phyloP scores from a whole-genome alignment of 2,888 invertebrate species.

The Dinocampus coccinellae region DNA sequence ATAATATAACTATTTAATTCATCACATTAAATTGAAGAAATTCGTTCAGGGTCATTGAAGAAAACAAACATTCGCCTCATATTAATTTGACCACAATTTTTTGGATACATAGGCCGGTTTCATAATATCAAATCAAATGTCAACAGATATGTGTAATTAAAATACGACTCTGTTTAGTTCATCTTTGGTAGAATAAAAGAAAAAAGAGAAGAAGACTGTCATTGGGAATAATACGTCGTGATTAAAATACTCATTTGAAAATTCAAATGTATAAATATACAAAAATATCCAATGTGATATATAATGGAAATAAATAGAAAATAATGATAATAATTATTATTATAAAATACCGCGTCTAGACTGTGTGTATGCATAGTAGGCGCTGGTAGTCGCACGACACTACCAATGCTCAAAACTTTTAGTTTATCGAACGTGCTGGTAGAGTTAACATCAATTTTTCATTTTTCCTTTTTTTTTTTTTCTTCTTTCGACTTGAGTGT shows the following conservation, averaged over 20 bases:
- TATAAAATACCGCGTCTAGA: too few relatives aligned
- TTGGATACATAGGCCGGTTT: background rate
- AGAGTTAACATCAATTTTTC: slow-evolving; percentile 40
- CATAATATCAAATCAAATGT: background rate
- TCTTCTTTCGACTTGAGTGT: background rate
- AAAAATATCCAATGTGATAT: background rate
- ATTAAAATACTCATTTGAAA: background rate
- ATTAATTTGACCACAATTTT: background rate
- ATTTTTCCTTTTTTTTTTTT: background rate
- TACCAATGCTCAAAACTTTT: slow-evolving; percentile 30
- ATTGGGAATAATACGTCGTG: background rate
- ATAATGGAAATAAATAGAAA: background rate
- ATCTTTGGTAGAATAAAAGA: background rate
- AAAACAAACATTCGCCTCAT: background rate
- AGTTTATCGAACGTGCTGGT: slow-evolving; percentile 47
- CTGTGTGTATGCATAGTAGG: slow-evolving; percentile 18
- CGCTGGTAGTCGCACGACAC: slow-evolving; percentile 19
- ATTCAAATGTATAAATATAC: background rate
- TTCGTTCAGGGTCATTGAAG: slow-evolving; percentile 10
- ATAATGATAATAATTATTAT: too few relatives aligned
- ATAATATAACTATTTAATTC: slow-evolving; percentile 1
- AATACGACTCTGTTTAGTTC: background rate
- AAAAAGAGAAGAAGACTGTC: background rate
- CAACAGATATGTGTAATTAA: background rate
- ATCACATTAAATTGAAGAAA: background rate